Base-by-base conservation (phyloP, 2,888 invertebrate genomes). In the Xanthia icteritia region DNA sequence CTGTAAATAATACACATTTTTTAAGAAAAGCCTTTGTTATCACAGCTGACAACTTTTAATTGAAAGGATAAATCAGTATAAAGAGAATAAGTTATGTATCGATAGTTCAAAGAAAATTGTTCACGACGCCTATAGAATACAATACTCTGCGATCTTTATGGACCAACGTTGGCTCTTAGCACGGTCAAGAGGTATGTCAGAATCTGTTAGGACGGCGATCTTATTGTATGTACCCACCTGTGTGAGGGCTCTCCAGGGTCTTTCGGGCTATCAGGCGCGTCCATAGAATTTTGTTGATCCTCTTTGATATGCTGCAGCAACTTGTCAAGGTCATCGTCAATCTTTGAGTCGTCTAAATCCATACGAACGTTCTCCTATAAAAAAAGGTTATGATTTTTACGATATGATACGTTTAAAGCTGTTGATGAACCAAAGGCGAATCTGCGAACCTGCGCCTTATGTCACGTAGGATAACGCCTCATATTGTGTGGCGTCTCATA, bases 291-390 rank as follows among this genome's bases (percentile, higher is more conserved):
- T 91, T 99, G 99, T 89, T 99, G 99, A 83, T 99, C 99, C 91
- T 99, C 99, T 92, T 99, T 99, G 87, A 99, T 99, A 88, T 99
- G 98, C 92, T 99, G 99, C 82, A 99, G 95, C 75, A 99, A 97
- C 93, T 99, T 98, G 90, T 99, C 99, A 54, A 99, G 96, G 93
- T 99, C 99, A 90, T 99, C 99, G 90, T 99, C 99, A 73, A 99
- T 99, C 96, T 99, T 98, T 36, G 98, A 98, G 90, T 99, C 99
- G 88, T 99, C 99, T 86, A 98, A 97, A 91, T 98, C 98, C 97
- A 98, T 98, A 83, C 98, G 96, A 0, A 97, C 97, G 88, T 98
- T 97, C 90, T 98, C 98, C 96, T 97, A 85, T 6, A 61, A 48
- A 60, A 42, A 9, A 31, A 48, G 17, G 1, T 17, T 11, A 42